Evolutionary conservation across 2,888 invertebrate genomes (phyloP), one percentile per base, ranked within the genome.

Genomic region (Pelosia muscerda): DNA sequence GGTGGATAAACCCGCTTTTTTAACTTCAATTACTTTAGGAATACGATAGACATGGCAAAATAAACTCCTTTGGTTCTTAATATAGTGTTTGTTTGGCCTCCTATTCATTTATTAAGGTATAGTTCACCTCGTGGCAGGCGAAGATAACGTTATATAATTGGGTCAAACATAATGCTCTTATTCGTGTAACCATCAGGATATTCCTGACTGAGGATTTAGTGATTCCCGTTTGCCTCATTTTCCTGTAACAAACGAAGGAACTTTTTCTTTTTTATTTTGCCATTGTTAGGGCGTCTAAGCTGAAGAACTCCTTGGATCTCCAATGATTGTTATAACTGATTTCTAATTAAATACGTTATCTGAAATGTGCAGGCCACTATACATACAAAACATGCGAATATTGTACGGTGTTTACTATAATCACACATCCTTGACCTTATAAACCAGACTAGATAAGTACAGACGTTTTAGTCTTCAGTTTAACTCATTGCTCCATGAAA

Each of bases 291-390:
- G 23, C 25, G 23, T 55, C 54, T 55, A 55, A 55, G 25, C 54
- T 15, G 11, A 23, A 55, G 54, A 23, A 23, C 4, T 13, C 22
- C 54, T 25, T n/a, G 8, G n/a, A 56, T 25, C 56, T 26, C 19
- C 19, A 19, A n/a, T 31, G 28, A 25, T 57, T 15, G 56, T 28
- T 26, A 28, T 57, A 31, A 57, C 57, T 28, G 19, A 28, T 28
- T 57, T n/a, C n/a, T 57, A 57, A 57, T 57, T 57, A 28, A 57
- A n/a, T 57, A n/a, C n/a, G n/a, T 31, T 57, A 57, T 57, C 57
- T 57, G 9, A 19, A 49, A 49, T 49, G n/a, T 19, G n/a, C 49
- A 49, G 49, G n/a, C 19, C 28, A n/a, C 26, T n/a, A 55, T 55
- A 55, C 26, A 25, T 8, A 15, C 19, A 26, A 23, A 28, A 26